phyloP scores from a whole-genome alignment of 2,113 vertebrate genomes.

The Ceuthmochares aereus region DNA sequence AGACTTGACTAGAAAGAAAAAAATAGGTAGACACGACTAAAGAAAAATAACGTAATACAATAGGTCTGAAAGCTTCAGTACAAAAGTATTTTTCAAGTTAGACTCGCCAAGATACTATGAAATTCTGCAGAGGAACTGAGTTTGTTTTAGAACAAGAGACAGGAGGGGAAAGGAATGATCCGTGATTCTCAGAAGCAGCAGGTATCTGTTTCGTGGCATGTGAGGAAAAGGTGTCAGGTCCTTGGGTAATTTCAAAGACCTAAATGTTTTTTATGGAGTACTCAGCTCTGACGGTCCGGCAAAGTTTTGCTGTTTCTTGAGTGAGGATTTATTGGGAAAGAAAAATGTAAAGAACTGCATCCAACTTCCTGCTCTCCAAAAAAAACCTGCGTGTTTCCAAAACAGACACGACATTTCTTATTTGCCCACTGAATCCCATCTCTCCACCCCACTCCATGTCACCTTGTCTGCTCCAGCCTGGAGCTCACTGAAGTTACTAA shows the following conservation, averaged over 20 bases:
- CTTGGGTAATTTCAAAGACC: neutral
- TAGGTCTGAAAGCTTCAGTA: neutral
- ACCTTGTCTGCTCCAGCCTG: neutral
- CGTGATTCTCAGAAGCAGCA: neutral
- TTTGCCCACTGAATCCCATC: neutral
- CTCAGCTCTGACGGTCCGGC: neutral
- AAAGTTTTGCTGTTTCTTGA: neutral
- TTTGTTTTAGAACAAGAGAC: neutral
- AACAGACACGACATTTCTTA: neutral
- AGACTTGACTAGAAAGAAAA: neutral
- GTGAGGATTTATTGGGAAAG: neutral
- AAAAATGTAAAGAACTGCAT: neutral
- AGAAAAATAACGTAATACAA: neutral
- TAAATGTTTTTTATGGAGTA: neutral
- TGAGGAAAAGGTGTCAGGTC: neutral
- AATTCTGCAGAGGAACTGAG: neutral
- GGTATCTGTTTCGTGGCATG: neutral
- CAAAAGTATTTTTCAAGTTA: neutral
- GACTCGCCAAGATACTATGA: neutral
- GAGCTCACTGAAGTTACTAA: neutral
- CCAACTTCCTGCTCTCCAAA: neutral
- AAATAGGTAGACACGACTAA: rapidly evolving
- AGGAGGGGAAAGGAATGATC: neutral
- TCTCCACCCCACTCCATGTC: neutral
- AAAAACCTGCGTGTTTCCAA: neutral